These are phyloP conservation scores for Aldrovandia affinis DNA, from an alignment of 2,797 vertebrate genomes.

Conservation along the genomic window DNA sequence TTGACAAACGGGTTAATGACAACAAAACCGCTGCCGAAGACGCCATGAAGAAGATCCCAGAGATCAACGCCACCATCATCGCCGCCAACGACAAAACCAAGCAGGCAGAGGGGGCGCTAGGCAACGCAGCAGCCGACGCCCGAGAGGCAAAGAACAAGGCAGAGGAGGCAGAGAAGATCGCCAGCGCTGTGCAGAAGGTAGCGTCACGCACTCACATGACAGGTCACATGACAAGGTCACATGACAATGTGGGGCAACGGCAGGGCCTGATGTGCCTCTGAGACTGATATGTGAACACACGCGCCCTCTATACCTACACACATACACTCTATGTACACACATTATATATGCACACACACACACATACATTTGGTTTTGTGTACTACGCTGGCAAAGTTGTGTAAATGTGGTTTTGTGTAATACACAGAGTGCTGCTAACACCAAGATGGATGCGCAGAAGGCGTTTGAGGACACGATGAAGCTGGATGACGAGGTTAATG, in stretches of 20 bases:
- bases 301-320: background rate
- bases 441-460: conserved; percentile 84
- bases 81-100: conserved; percentile 88
- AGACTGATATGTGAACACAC: background rate
- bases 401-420: conserved; percentile 15
- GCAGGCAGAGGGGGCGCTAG: conserved; percentile 83
- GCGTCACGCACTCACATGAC: background rate
- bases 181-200: conserved; percentile 87
- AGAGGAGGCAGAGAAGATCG: conserved; percentile 86
- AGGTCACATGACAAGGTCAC: background rate
- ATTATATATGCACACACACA: background rate
- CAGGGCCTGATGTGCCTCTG: no score
- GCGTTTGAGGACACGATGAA: conserved; percentile 82
- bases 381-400: background rate
- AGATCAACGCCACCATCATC: conserved; percentile 84
- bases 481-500: conserved; percentile 82
- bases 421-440: conserved; percentile 82
- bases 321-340: background rate
- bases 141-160: conserved; percentile 88
- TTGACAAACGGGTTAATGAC: conserved; percentile 91
- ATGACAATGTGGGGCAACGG: background rate
- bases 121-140: conserved; percentile 84
- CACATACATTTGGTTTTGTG: background rate
- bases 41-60: conserved; percentile 86
- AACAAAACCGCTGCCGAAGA: conserved; percentile 96